phyloP scores from a whole-genome alignment of 1,140 invertebrate species.

The Lycorma delicatula region DNA sequence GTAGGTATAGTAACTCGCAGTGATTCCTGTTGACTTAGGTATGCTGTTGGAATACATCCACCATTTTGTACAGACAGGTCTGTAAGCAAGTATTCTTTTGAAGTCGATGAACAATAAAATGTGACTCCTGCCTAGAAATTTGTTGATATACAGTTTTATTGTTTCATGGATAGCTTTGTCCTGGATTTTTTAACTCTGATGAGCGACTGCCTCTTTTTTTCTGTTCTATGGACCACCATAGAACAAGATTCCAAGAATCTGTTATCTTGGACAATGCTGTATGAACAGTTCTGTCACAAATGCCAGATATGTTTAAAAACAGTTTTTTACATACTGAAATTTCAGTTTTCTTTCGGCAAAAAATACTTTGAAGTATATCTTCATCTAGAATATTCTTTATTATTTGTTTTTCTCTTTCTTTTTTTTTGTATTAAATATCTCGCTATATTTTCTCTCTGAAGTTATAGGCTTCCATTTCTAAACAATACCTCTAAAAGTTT shows the following conservation, averaged over 20 bases:
- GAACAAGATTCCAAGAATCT: not conserved
- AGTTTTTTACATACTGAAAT: constrained; percentile 14
- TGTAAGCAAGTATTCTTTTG: constrained; percentile 10
- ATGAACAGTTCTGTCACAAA: constrained; percentile 8
- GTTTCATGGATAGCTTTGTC: constrained; percentile 5
- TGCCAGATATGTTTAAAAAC: constrained; percentile 10
- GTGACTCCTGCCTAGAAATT: constrained; percentile 5
- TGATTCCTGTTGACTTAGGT: not conserved
- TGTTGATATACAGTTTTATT: not conserved
- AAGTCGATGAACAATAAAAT: constrained; percentile 7
- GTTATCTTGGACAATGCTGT: constrained; percentile 9
- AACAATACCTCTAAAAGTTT: constrained; percentile 7
- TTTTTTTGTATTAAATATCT: not conserved
- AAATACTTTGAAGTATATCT: constrained; percentile 1
- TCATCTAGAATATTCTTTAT: constrained; percentile 5
- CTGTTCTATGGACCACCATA: too few species aligned
- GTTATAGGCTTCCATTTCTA: constrained; percentile 4
- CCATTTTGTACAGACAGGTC: constrained; percentile 9
- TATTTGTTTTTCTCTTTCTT: constrained; percentile 7
- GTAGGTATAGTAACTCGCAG: constrained; percentile 5
- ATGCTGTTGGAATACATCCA: not conserved
- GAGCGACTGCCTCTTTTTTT: too few species aligned
- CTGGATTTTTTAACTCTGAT: not conserved
- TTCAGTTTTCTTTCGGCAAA: not conserved
- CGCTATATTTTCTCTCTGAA: constrained; percentile 11